These are phyloP conservation scores for Oreonectes daqikongensis DNA, from an alignment of 2,797 vertebrate genomes.

Conservation along the genomic window DNA sequence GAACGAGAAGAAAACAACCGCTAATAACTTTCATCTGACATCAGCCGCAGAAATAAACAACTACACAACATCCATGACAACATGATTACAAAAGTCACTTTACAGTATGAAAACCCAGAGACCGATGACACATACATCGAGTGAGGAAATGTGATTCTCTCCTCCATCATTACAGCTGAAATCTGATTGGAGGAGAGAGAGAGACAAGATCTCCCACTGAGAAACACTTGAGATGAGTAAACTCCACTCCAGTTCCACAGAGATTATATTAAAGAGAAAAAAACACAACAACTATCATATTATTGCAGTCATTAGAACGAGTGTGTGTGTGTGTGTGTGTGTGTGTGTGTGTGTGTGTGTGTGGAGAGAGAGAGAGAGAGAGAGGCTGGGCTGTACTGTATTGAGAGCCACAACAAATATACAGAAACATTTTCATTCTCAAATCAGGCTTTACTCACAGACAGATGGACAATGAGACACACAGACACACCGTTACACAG, in stretches of 20 bases:
- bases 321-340: conserved; percentile 47
- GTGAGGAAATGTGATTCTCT: conserved; percentile 70
- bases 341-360: conserved; percentile 26
- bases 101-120: neutral
- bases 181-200: conserved; percentile 73
- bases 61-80: conserved; percentile 4
- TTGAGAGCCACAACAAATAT: no score
- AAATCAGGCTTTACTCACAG: no score
- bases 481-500: no score
- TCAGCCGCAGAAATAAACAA: conserved; percentile 36
- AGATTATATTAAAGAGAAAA: conserved; percentile 75
- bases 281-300: conserved; percentile 65
- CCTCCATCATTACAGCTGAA: conserved; percentile 71
- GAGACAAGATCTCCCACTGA: conserved; percentile 48
- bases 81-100: conserved; percentile 33
- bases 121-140: conserved; percentile 58
- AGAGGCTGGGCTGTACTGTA: no score
- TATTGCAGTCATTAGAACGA: conserved; percentile 74
- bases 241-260: conserved; percentile 72
- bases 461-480: no score
- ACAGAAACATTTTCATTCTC: no score
- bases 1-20: neutral
- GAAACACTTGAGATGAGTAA: conserved; percentile 62
- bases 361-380: no score
- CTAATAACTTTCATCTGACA: conserved; percentile 13